Evolutionary conservation across 2,113 vertebrate genomes (phyloP), one percentile per base, ranked within the genome.

Genomic region (Triplophysa rosa): DNA sequence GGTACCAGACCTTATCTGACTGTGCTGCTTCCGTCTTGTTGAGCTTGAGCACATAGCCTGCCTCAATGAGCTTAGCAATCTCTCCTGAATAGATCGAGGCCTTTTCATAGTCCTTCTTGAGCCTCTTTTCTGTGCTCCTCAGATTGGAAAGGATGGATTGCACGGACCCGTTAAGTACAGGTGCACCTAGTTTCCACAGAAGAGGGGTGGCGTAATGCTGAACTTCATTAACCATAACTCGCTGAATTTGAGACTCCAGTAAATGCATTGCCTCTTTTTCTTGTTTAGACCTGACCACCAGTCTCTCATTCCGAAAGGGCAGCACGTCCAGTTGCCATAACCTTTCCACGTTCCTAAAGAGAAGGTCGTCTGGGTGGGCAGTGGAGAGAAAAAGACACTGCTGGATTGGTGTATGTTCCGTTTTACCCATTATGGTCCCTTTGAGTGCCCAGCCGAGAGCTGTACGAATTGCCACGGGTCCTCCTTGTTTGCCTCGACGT

Each of bases 301-400:
- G 37, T 23, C 45, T 67, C 37, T 67, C 65, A 45, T 67, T 67
- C 3, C 19, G 65, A 67, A 23, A 67, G 23, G 65, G 65, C 9
- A 67, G 19, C 10, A 47, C 3, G 1, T 67, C 40, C 16, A 67
- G 33, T 8, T 67, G 33, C 37, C 37, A 67, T 23, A 67, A 21
- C 40, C 14, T 42, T 19, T 66, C 64, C 17, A 21, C 64, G 33
- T 66, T 42, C 9, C 33, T 16, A 8, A 19, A 42, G 64, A 66
- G 37, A 17, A 42, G 19, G 13, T 42, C 64, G 8, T 66, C 16
- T 9, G 64, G 29, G 16, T 4, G 8, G 33, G 3, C 17, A 7
- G 19, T 21, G 8, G 33, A 42, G 13, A 21, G 3, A 13, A 66
- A 66, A n/a, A 66, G 0, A 5, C 17, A 66, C 17, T 66, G 33